Evolutionary conservation across 1,140 invertebrate species (phyloP), one percentile per base, ranked within the genome.

Genomic region (Piezodorus guildinii): DNA sequence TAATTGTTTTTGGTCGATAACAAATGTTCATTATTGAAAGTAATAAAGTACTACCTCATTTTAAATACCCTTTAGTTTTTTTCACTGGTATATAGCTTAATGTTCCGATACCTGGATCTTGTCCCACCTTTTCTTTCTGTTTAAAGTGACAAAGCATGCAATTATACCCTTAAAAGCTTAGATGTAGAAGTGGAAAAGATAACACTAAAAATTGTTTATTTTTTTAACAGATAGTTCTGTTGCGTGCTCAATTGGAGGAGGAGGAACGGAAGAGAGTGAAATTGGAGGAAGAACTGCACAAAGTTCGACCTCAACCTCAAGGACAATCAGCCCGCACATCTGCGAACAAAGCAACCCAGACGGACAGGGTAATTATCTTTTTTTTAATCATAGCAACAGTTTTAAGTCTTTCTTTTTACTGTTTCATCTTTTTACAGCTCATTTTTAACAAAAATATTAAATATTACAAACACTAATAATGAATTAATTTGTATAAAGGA

Each of bases 181-280:
- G n/a, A n/a, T n/a, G n/a, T n/a, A n/a, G n/a, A n/a, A n/a, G n/a
- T n/a, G n/a, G n/a, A n/a, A n/a, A n/a, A n/a, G n/a, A n/a, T 49
- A 49, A 5, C 3, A 30, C 4, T 16, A 16, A 21, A 25, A 5
- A 54, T 49, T 12, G 16, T 19, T 49, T n/a, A 43, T 60, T 45
- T 21, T 5, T 10, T 16, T 6, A 14, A 25, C 71, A 77, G 71
- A 69, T 77, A 39, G 70, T 73, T 39, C 70, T 76, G 25, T 65
- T 77, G 54, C 71, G 76, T 62, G 71, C 76, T 67, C 84, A 88
- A 77, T 73, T 87, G 62, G 84, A 87, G 69, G 85, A 88, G 73
- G 81, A 80, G 71, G 85, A 88, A 71, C 77, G 81, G 64, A 81
- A 80, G 63, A 85, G 87, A 71, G 78, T 81, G 69, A 71, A 79